phyloP scores from a whole-genome alignment of 2,113 vertebrate genomes.

The Hemibagrus wyckioides region DNA sequence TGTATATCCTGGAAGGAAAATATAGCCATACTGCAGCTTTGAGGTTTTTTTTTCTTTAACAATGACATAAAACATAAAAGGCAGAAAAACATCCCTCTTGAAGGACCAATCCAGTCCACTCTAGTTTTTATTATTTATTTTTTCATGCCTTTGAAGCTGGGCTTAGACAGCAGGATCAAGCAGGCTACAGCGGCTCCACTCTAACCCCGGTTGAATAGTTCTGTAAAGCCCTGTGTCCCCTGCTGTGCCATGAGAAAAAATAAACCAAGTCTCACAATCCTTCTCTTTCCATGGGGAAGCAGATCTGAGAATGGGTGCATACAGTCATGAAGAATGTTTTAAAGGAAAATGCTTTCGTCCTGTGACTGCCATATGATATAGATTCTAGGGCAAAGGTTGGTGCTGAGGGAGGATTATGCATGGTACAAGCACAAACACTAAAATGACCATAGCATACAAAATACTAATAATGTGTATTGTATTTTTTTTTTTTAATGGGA shows the following conservation, averaged over 20 bases:
- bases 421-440: not conserved
- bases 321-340: not conserved
- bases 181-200: slow-evolving; percentile 2
- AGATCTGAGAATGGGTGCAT: not conserved
- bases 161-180: slow-evolving; percentile 63
- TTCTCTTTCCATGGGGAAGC: not conserved
- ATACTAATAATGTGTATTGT: not conserved
- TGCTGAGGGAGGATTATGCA: not conserved
- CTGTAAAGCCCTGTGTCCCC: slow-evolving; percentile 35
- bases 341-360: not conserved
- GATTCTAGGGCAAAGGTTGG: not conserved
- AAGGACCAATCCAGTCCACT: slow-evolving; percentile 62
- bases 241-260: slow-evolving; percentile 38
- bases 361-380: not conserved
- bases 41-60: not conserved
- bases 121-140: slow-evolving; percentile 56
- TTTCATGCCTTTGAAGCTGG: slow-evolving; percentile 61
- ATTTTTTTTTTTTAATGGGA: no score
- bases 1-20: slow-evolving; percentile 25
- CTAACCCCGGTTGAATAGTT: slow-evolving; percentile 24
- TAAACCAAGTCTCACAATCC: slow-evolving; percentile 37
- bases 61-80: slow-evolving; percentile 14
- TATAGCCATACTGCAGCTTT: slow-evolving; percentile 18
- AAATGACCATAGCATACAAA: not conserved
- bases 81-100: slow-evolving; percentile 34